phyloP scores from a whole-genome alignment of 1,140 invertebrate species.

The Drosophila jambulina region DNA sequence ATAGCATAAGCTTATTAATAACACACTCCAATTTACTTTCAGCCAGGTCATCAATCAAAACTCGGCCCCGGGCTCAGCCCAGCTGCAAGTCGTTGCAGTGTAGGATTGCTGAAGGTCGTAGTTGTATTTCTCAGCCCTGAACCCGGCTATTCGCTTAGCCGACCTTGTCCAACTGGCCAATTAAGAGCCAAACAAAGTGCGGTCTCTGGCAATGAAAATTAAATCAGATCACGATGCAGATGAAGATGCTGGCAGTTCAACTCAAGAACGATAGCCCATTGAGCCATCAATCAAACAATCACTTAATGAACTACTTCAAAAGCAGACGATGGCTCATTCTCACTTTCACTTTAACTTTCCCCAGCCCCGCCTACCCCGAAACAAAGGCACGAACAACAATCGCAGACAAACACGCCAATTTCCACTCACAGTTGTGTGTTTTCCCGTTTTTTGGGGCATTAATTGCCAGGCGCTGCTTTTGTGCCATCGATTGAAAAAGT shows the following conservation, averaged over 20 bases:
- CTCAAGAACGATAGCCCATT: constrained; percentile 9
- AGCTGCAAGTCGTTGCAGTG: constrained; percentile 27
- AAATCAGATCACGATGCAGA: constrained; percentile 44
- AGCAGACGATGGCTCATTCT: constrained; percentile 37
- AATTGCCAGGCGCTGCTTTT: constrained; percentile 55
- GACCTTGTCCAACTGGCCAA: constrained; percentile 49
- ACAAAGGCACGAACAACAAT: constrained; percentile 48
- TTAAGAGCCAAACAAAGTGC: constrained; percentile 53
- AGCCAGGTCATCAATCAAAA: constrained; percentile 53
- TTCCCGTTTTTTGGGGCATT: constrained; percentile 40
- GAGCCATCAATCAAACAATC: constrained; percentile 75
- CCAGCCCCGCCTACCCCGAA: constrained; percentile 1
- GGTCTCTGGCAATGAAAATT: constrained; percentile 48
- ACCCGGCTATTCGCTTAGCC: constrained; percentile 31
- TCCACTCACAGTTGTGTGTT: constrained; percentile 45
- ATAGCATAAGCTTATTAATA: constrained; percentile 40
- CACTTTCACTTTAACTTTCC: background rate
- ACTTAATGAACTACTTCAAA: constrained; percentile 79
- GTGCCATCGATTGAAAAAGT: constrained; percentile 73
- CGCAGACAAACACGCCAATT: constrained; percentile 56
- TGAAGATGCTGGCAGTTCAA: constrained; percentile 26
- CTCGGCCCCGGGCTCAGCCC: background rate
- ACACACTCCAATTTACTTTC: constrained; percentile 35
- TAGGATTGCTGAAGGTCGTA: constrained; percentile 36
- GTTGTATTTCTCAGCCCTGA: constrained; percentile 19